Base-by-base conservation (phyloP, 2,888 invertebrate genomes). In the Ormyrus rosae region DNA sequence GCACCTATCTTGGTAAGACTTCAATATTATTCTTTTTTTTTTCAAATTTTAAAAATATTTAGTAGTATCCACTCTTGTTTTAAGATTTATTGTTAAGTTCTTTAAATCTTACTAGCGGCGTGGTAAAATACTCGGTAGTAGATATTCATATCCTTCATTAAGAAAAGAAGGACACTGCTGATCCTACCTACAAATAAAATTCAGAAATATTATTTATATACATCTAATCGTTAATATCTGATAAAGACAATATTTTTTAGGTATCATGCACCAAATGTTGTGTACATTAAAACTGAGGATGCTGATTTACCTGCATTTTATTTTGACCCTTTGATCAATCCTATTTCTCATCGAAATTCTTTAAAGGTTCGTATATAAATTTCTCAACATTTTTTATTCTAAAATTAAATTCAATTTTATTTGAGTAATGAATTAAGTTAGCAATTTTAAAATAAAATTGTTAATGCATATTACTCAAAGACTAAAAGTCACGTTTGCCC, bases 271-370 rank as follows among this genome's bases (percentile, higher is more conserved):
- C 99, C 99, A 46, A 99, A 99, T 91, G 99, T 99, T 6, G 99
- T 99, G 0, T 99, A 97, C 91, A 99, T 99, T 87, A 99, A 99
- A 93, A 99, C 99, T 0, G 99, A 99, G 92, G 99, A 99, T 93
- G 99, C 99, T 7, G 99, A 99, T 92, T 92, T 99, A 78, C 99
- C 99, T 55, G 99, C 99, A 0, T 99, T 99, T 91, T 99, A 99
- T 91, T 99, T 99, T 92, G 99, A 99, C 92, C 99, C 99, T 0
- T 93, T 99, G 68, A 99, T 99, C 89, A 99, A 99, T 92, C 99
- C 99, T 0, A 99, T 99, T 86, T 98, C 99, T 0, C 98, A 99
- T 89, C 93, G 98, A 74, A 96, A 97, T 91, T 94, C 97, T 0
- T 94, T 96, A 0, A 97, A 97, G 91, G 92, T 93, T 88, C 91